Evolutionary conservation across 2,797 vertebrate species (phyloP).

Genomic region (Clarias pachynema): DNA sequence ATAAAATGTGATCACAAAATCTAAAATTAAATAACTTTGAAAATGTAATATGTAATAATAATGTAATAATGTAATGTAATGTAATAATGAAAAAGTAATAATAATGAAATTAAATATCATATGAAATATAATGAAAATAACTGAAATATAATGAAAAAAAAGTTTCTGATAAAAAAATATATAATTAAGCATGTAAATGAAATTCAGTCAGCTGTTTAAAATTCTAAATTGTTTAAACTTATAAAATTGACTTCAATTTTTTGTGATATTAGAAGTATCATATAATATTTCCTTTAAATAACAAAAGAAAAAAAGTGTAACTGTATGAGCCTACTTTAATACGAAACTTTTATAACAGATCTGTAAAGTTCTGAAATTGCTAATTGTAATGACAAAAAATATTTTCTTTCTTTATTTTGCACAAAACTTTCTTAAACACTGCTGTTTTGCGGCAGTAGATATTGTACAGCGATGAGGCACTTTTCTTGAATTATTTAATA

Average conservation of each 20-base stretch:
- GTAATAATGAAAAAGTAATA: no score
- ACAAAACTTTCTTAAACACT: background rate
- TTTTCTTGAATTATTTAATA: background rate
- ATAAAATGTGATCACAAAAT: no score
- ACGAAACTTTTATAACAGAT: background rate
- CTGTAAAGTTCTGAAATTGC: background rate
- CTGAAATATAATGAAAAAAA: no score
- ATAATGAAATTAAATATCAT: no score
- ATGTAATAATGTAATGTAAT: no score
- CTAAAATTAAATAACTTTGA: no score
- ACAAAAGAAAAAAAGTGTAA: background rate
- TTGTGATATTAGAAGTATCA: background rate
- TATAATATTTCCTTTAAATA: background rate
- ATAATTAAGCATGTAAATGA: background rate
- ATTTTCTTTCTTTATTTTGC: background rate
- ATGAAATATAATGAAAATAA: no score
- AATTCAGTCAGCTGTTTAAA: background rate
- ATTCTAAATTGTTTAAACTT: no score
- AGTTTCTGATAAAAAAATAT: no score
- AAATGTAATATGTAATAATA: no score
- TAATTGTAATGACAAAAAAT: background rate
- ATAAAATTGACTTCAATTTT: background rate
- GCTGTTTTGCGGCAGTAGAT: background rate
- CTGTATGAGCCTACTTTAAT: background rate
- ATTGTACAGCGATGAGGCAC: background rate